Conservation (phyloP, 2,113 vertebrate species). For the Dasyornis broadbenti region DNA sequence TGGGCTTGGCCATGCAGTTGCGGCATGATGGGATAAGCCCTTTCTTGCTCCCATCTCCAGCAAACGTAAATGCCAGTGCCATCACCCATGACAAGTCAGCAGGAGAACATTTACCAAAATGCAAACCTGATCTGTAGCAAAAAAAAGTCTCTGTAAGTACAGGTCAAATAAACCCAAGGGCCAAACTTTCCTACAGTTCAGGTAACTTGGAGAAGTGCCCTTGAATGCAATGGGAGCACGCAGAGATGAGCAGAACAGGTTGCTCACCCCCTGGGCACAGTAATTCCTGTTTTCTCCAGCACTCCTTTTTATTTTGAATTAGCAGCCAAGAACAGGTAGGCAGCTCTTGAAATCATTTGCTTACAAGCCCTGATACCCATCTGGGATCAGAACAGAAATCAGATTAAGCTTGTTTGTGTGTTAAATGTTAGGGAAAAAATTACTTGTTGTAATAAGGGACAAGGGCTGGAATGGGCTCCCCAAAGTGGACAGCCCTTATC, state of each 20-base stretch:
- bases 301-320: slow-evolving; percentile 8
- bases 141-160: not conserved
- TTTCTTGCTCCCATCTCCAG: fast-evolving
- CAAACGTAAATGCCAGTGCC: not conserved
- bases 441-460: slow-evolving; percentile 59
- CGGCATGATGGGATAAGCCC: not conserved
- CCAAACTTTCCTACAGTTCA: not conserved
- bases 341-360: slow-evolving; percentile 47
- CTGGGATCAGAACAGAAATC: slow-evolving; percentile 63
- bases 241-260: not conserved
- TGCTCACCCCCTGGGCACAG: not conserved
- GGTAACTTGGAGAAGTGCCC: not conserved
- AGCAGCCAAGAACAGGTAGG: slow-evolving; percentile 40
- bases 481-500: not conserved
- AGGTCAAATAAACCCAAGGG: not conserved
- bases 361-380: slow-evolving; percentile 49
- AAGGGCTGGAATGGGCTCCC: slow-evolving; percentile 16
- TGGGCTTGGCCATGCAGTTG: not conserved
- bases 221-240: not conserved
- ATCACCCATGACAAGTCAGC: not conserved
- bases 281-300: not conserved
- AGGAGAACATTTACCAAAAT: not conserved
- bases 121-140: not conserved
- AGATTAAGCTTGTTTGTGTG: slow-evolving; percentile 69
- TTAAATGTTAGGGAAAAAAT: slow-evolving; percentile 68